Base-by-base conservation (phyloP, 92 coral and sea anemone genomes). In the Umimayanthus kanabou region DNA sequence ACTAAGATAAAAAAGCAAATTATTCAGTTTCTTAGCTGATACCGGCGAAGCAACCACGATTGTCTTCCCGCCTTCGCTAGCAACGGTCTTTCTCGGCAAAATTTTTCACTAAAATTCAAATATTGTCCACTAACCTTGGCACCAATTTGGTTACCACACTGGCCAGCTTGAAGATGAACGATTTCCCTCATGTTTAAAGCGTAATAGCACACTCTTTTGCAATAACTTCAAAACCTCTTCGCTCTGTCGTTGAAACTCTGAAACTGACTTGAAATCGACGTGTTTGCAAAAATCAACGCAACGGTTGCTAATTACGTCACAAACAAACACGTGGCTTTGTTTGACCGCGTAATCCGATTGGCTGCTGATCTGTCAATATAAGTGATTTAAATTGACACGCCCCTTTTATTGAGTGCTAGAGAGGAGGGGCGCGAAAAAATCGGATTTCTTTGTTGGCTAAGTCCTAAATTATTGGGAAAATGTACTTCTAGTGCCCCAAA, bases 111-210 rank as follows among this genome's bases (percentile, higher is more conserved):
- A 82, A 66, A 81, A 82, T 55, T 45, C 26, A 39, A 20, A 2
- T 5, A 14, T 23, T 37, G 10, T 69, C 14, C 74, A 23, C 93
- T 80, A 90, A 96, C 99, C 96, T 96, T 96, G 81, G 99, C 99
- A 26, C 99, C 98, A 78, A 96, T 95, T 90, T 96, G 99, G 93
- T 96, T 96, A 18, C 99, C 99, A 87, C 99, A 96, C 92, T 96
- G 99, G 66, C 99, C 99, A 81, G 99, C 99, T 94, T 96, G 99
- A 87, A 93, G 94, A 93, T 96, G 99, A 74, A 96, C 99, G 88
- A 96, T 96, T 96, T 95, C 99, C 89, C 99, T 96, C 99, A 96
- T 96, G 93, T 88, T 96, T 57, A 85, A 66, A 73, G 82, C 89
- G 85, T 61, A 87, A 88, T 89, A 72, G 26, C 80, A 57, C 69